Conservation (phyloP, 2,113 vertebrate genomes). For the Neomonachus schauinslandi region DNA sequence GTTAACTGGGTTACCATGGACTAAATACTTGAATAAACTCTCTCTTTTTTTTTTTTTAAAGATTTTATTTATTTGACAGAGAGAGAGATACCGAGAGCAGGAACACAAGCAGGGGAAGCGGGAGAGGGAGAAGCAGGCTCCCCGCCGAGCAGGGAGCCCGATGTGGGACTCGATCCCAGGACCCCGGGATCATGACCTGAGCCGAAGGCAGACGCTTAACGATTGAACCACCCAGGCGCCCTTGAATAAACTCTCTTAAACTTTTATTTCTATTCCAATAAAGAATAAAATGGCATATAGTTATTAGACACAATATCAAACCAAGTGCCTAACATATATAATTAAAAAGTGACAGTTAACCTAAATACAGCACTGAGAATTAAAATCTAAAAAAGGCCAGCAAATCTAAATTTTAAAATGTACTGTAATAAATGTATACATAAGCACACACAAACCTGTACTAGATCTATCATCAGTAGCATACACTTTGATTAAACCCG, state of each 20-base stretch:
- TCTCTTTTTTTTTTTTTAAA: neutral
- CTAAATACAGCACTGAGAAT: constrained; percentile 23
- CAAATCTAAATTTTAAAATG: constrained; percentile 51
- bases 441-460: constrained; percentile 87
- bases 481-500: constrained; percentile 91
- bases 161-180: no score
- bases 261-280: constrained; percentile 39
- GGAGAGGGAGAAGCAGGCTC: no score
- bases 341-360: constrained; percentile 48
- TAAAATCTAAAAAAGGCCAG: constrained; percentile 39
- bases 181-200: no score
- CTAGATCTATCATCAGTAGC: constrained; percentile 92
- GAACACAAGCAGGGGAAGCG: no score
- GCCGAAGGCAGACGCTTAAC: no score
- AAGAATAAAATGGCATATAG: constrained; percentile 21
- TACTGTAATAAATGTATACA: constrained; percentile 50
- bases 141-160: no score
- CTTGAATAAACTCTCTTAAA: constrained; percentile 27
- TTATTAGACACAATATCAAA: constrained; percentile 37
- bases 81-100: no score
- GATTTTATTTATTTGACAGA: no score
- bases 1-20: neutral
- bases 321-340: constrained; percentile 50
- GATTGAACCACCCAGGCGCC: no score
- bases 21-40: constrained; percentile 42